Evolutionary conservation across 2,113 vertebrate genomes (phyloP).

Genomic region (Gallinago jamesoni): DNA sequence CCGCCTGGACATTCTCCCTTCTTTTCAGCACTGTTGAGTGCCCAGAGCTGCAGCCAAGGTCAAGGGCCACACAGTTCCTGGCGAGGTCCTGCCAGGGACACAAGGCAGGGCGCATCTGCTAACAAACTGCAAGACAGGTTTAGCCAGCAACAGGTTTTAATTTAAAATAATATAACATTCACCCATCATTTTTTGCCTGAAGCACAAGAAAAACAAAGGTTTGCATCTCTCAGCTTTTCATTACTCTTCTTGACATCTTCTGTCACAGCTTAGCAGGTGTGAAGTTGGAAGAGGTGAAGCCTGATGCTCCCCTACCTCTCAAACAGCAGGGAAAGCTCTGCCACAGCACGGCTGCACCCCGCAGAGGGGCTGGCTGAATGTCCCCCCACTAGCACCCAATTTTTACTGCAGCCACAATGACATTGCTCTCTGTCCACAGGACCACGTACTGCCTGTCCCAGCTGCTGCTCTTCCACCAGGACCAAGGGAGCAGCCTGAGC

Average conservation of each 20-base stretch:
- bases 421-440: fast-evolving
- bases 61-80: neutral
- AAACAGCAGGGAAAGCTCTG: neutral
- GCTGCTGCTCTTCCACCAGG: neutral
- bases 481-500: fast-evolving
- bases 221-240: neutral
- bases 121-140: neutral
- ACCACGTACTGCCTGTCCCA: fast-evolving
- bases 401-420: neutral
- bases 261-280: neutral
- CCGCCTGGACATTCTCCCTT: neutral
- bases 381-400: neutral
- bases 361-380: neutral
- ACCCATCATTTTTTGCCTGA: neutral
- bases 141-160: neutral
- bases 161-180: neutral
- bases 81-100: neutral
- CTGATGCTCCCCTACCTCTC: neutral
- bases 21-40: fast-evolving
- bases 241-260: neutral
- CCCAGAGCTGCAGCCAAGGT: neutral
- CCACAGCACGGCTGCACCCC: fast-evolving
- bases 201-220: neutral
- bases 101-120: neutral
- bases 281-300: neutral